Evolutionary conservation across 2,888 invertebrate genomes (phyloP).

Genomic region (Elegia similella): DNA sequence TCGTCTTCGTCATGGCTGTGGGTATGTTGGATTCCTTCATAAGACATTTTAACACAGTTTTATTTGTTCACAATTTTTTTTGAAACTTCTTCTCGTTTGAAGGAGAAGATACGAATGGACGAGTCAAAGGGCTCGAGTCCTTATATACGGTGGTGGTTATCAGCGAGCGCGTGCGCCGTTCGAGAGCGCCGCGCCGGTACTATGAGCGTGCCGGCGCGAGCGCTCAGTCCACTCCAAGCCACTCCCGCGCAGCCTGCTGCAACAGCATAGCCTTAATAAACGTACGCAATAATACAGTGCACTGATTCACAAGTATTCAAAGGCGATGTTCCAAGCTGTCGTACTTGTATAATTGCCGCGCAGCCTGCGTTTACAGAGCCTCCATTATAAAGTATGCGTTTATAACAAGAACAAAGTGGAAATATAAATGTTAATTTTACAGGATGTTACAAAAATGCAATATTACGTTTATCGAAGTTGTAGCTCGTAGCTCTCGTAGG

Average conservation of each 20-base stretch:
- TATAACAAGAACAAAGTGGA: neutral
- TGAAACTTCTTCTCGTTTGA: slow-evolving; percentile 18
- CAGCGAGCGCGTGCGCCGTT: slow-evolving; percentile 69
- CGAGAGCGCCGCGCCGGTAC: slow-evolving; percentile 58
- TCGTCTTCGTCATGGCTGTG: slow-evolving; percentile 45
- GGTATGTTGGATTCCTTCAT: slow-evolving; percentile 31
- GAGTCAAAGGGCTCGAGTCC: slow-evolving; percentile 43
- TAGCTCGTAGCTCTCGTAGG: neutral
- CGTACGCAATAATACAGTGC: slow-evolving; percentile 24
- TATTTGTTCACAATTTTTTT: neutral
- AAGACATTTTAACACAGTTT: slow-evolving; percentile 37
- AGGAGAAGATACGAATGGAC: slow-evolving; percentile 37
- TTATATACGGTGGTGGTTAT: slow-evolving; percentile 63
- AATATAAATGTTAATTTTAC: neutral
- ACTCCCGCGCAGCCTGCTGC: slow-evolving; percentile 59
- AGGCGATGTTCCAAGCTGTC: neutral
- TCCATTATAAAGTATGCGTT: neutral
- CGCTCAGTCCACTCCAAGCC: slow-evolving; percentile 44
- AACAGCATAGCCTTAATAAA: slow-evolving; percentile 49
- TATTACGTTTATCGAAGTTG: neutral
- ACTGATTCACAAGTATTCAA: slow-evolving; percentile 24
- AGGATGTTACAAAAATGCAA: neutral
- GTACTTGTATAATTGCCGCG: neutral
- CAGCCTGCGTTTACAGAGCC: no score
- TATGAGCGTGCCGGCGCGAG: slow-evolving; percentile 51